Percentiles rank a stretch among this genome's conserved stretches.
These are phyloP conservation scores for Pseudomyrmex dendroicus DNA, from an alignment of 1,140 invertebrate genomes.

Conservation along the genomic window DNA sequence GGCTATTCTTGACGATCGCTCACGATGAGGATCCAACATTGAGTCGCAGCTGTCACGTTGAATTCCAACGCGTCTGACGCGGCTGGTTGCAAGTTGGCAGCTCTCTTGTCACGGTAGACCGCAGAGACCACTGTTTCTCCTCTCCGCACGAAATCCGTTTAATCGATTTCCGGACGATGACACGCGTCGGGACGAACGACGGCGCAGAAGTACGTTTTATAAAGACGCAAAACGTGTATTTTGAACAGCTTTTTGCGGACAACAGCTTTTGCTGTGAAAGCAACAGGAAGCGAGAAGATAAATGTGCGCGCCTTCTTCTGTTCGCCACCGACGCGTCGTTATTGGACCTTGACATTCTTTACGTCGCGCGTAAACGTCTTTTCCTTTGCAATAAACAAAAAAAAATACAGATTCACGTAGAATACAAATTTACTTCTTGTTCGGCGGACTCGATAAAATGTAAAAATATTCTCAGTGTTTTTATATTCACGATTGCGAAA, in stretches of 20 bases:
- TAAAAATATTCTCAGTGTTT: neutral
- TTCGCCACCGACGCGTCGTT: neutral
- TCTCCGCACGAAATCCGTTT: constrained; percentile 47
- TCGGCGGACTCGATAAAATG: neutral
- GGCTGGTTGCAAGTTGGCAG: constrained; percentile 27
- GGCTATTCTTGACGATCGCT: constrained; percentile 6
- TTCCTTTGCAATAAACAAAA: neutral
- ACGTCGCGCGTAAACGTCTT: neutral
- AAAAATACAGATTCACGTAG: neutral
- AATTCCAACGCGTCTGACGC: constrained; percentile 43
- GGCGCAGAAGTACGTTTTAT: constrained; percentile 12
- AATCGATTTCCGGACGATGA: constrained; percentile 59
- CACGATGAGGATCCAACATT: constrained; percentile 38
- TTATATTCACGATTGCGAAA: neutral
- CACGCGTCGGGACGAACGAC: neutral
- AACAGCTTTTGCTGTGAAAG: too few relatives aligned
- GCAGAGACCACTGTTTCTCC: constrained; percentile 32
- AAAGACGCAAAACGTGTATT: constrained; percentile 1
- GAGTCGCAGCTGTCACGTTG: constrained; percentile 25
- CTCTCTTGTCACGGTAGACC: constrained; percentile 49
- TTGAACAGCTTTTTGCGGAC: neutral
- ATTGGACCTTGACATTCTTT: neutral
- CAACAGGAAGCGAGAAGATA: neutral
- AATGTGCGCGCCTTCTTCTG: neutral
- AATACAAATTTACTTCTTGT: neutral